Conservation (phyloP, 2,797 vertebrate species). For the Thamnophis elegans region DNA sequence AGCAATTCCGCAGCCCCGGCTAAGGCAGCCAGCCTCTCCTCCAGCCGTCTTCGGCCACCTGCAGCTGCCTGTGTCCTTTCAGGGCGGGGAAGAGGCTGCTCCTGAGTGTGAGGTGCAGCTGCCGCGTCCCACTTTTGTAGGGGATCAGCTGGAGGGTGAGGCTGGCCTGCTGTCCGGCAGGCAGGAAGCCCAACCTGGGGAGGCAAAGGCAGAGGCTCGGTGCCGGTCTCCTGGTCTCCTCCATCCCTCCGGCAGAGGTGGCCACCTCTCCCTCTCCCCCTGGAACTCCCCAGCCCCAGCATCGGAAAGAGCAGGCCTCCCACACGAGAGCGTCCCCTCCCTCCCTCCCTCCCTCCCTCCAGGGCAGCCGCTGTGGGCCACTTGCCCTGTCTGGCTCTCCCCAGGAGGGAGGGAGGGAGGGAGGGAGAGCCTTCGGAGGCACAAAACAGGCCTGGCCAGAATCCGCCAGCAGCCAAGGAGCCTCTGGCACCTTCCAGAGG, state of each 20-base stretch:
- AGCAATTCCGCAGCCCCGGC: not conserved
- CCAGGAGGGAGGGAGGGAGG: too few species aligned
- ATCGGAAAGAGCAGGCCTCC: not conserved
- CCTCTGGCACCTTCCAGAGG: not conserved
- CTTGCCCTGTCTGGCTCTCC: not conserved
- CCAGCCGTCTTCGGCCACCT: slow-evolving; percentile 36
- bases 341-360: too few species aligned
- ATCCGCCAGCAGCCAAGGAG: not conserved
- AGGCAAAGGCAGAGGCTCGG: not conserved
- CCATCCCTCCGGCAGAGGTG: not conserved
- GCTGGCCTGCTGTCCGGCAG: slow-evolving; percentile 62
- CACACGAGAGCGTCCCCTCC: not conserved
- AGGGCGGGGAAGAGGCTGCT: slow-evolving; percentile 70
- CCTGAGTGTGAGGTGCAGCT: slow-evolving; percentile 75
- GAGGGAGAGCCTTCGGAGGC: not conserved
- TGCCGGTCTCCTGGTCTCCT: not conserved
- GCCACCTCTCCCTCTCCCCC: not conserved
- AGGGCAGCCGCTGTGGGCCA: not conserved
- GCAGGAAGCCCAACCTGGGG: slow-evolving; percentile 67
- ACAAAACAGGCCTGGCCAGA: not conserved
- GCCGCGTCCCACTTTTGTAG: slow-evolving; percentile 71
- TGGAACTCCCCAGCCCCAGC: not conserved
- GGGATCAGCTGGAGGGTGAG: slow-evolving; percentile 69
- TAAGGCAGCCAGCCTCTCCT: not conserved
- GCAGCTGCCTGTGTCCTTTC: slow-evolving; percentile 69